Evolutionary conservation across 2,113 vertebrate genomes (phyloP), one percentile per base, ranked within the genome.

Genomic region (Carettochelys insculpta): DNA sequence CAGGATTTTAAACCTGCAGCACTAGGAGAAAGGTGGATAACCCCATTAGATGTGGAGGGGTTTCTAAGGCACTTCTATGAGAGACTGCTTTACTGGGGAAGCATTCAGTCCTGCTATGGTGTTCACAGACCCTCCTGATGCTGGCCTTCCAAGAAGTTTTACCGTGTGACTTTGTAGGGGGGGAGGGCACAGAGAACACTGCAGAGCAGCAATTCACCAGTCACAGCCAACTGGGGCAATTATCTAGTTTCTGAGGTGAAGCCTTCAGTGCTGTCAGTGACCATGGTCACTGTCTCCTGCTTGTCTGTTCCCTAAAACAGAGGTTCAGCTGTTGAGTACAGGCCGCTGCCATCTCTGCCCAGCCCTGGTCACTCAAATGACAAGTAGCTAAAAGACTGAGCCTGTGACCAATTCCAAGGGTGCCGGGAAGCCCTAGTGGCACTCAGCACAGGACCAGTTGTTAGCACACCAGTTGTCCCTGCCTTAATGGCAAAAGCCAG

Each of bases 41-140:
- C 50, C 65, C 10, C 0, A 45, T 81, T 58, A 17, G 1, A 45
- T 0, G 1, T 14, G 53, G 53, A 0, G 1, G 5, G 8, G 8
- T 85, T 87, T 91, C 88, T 45, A 43, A n/a, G 88, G 58, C 38
- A 83, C 52, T 92, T 95, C 12, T 2, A 34, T 79, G 78, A 34
- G 11, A 82, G 56, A 61, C 86, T 1, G 77, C 38, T 93, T 83
- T 45, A 34, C 27, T 43, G 91, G 90, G 76, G 76, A 47, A 80
- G 80, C 34, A 80, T 95, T 54, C n/a, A 53, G 43, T 75, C 54
- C 29, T 93, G 68, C 38, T 58, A 31, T 13, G 25, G 25, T 43
- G 71, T 14, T 75, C 24, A 8, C 22, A 75, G 71, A 27, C 24
- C 41, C 56, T 73, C 3, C 83, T 68, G 34, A 25, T 27, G 79